phyloP scores from a whole-genome alignment of 2,797 vertebrate genomes.

The Taenioides sp. region DNA sequence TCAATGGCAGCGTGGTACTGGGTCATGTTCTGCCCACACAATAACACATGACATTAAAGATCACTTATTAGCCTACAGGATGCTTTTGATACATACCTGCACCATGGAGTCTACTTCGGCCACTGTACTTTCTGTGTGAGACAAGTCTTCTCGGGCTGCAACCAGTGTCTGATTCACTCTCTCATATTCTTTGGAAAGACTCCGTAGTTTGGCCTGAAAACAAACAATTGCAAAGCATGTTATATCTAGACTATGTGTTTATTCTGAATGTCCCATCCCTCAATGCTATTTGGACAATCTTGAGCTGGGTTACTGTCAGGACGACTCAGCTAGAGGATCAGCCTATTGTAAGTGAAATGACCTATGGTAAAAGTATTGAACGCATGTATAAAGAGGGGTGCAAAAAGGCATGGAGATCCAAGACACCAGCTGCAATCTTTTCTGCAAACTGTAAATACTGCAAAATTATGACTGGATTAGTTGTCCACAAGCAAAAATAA shows the following conservation, averaged over 20 bases:
- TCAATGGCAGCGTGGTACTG: constrained; percentile 91
- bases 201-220: constrained; percentile 62
- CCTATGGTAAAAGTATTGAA: neutral
- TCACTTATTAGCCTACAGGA: too few relatives aligned
- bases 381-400: too few relatives aligned
- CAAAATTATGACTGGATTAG: too few relatives aligned
- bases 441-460: too few relatives aligned
- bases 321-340: neutral
- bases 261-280: neutral
- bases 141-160: constrained; percentile 62
- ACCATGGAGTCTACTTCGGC: constrained; percentile 78
- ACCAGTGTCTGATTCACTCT: constrained; percentile 73
- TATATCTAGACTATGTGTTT: neutral
- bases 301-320: too few relatives aligned
- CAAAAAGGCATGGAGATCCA: too few relatives aligned
- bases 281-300: neutral
- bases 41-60: neutral
- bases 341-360: neutral
- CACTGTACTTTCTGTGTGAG: constrained; percentile 56
- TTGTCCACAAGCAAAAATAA: too few relatives aligned
- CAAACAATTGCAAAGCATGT: neutral
- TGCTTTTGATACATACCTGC: constrained; percentile 72
- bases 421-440: too few relatives aligned
- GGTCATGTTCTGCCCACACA: constrained; percentile 80
- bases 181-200: constrained; percentile 64